phyloP scores from a whole-genome alignment of 92 coral and sea anemone genomes.

The Siderastrea siderea region DNA sequence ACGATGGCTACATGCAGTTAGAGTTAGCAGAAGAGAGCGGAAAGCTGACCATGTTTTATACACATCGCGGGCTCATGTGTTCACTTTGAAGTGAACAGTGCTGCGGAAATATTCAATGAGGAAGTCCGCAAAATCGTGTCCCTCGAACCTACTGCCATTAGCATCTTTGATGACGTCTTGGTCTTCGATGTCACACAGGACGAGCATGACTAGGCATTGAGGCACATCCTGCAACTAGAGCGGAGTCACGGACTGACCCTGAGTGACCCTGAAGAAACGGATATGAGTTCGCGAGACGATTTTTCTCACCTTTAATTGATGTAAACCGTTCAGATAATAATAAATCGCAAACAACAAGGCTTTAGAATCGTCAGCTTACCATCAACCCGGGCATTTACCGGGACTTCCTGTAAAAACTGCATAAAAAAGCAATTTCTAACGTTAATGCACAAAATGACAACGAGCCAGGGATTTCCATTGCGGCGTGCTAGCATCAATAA shows the following conservation, averaged over 20 bases:
- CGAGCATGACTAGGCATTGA: constrained; percentile 17
- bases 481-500: no score
- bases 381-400: no score
- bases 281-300: no score
- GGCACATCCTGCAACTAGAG: background rate
- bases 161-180: background rate
- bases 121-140: constrained; percentile 43
- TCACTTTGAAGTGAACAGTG: constrained; percentile 67
- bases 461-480: no score
- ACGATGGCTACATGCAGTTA: constrained; percentile 6
- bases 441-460: no score
- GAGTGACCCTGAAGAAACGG: no score
- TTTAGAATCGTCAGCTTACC: no score
- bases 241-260: constrained; percentile 21
- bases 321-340: no score
- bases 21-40: constrained; percentile 40
- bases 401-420: no score
- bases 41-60: constrained; percentile 14
- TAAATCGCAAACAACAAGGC: no score
- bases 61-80: background rate
- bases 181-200: background rate
- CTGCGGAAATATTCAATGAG: constrained; percentile 65
- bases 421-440: no score
- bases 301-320: no score
- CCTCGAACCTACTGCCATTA: constrained; percentile 7